A percentile compares a stretch with the other conserved stretches of the same genome.
Evolutionary conservation across 2,888 invertebrate species (phyloP).

Genomic region (Trachelus stipa): DNA sequence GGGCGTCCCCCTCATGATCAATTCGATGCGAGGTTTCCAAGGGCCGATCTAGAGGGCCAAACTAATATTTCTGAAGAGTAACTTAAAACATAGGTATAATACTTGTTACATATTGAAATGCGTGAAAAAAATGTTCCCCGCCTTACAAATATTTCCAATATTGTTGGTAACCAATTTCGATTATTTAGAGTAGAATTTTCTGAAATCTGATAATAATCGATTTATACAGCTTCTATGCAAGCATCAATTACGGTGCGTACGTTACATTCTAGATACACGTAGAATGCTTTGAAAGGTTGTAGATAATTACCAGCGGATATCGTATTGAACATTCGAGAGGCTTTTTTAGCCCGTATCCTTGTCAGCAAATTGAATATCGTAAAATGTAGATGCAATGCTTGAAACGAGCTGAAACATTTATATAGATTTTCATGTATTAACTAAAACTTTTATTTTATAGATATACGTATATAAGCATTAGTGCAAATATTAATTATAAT

Average conservation of each 20-base stretch:
- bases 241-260: neutral
- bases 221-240: neutral
- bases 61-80: neutral
- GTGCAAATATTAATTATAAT: neutral
- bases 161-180: neutral
- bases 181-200: neutral
- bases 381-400: neutral
- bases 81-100: neutral
- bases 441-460: neutral
- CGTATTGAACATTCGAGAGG: neutral
- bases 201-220: neutral
- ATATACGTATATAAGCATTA: neutral
- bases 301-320: neutral
- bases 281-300: neutral
- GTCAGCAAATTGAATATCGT: neutral
- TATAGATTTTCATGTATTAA: neutral
- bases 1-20: neutral
- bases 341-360: neutral
- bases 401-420: neutral
- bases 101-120: neutral
- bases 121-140: neutral
- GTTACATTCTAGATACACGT: neutral
- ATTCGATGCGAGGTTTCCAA: conserved; percentile 1
- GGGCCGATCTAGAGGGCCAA: neutral
- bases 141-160: neutral